Base-by-base conservation (phyloP, 2,888 invertebrate species). In the Amblyteles armatorius region DNA sequence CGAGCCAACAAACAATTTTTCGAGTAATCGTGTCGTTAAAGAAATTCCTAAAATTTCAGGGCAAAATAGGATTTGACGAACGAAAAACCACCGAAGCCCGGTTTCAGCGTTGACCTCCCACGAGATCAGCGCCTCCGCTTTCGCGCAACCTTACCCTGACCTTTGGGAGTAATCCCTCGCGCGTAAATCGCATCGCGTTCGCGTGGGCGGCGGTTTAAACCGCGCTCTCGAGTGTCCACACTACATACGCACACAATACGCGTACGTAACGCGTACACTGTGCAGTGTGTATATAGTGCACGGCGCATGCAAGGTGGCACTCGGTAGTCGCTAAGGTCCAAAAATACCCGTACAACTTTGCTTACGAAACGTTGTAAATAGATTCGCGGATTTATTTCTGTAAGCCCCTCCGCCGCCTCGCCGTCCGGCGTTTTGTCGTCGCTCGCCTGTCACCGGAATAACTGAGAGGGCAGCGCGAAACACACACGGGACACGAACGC, bases 81-180 rank as follows among this genome's bases (percentile, higher is more conserved):
- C 68, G 60, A 57, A 67, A 55, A 83, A 60, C 50, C 16, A 29
- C 11, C 40, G 40, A 16, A 74, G 7, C 40, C 55, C 19, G 22
- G 52, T 40, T 44, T 40, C 29, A 50, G 40, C 79, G 79, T 69
- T 69, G 79, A 79, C 63, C 74, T 79, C 79, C 40, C 65, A 2
- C 9, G 65, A 48, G 44, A 73, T 50, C n/a, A 65, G n/a, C 48
- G 50, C 60, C 73, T 72, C 79, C 55, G 76, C 77, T 84, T 84
- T 86, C 79, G 79, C 63, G 40, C 74, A 80, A 87, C 84, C 78
- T 86, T 85, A 86, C 68, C 82, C 86, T 84, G 85, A 86, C 87
- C 85, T 86, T 84, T 80, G 73, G 36, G 50, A 65, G 26, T 57
- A 83, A 84, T 71, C 44, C 50, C 67, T 82, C 82, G 71, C 57